Percentiles rank a stretch among this genome's conserved stretches.
Conservation (phyloP, 2,113 vertebrate genomes). For the Nestor notabilis region DNA sequence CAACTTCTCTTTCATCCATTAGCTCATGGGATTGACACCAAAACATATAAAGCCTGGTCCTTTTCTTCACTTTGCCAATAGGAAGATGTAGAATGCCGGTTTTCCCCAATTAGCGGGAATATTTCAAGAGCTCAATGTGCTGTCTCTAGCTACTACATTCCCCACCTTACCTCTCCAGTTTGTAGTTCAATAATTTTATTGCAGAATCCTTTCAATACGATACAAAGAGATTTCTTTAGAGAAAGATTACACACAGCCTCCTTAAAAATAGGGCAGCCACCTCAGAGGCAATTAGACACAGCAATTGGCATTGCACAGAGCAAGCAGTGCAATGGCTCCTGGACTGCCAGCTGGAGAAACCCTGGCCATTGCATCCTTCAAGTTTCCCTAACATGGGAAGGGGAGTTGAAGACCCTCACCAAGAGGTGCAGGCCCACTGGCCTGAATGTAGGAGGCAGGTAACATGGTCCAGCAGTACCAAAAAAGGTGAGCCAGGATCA, state of each 20-base stretch:
- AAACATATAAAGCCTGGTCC: not conserved
- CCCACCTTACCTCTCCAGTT: not conserved
- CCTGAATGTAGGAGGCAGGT: fast-evolving
- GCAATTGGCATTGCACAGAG: not conserved
- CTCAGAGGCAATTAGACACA: not conserved
- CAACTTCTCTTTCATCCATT: not conserved
- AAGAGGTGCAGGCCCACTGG: not conserved
- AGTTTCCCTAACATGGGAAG: not conserved
- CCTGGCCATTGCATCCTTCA: not conserved
- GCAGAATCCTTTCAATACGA: not conserved
- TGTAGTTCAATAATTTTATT: not conserved
- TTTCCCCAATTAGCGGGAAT: not conserved
- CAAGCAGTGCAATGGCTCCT: not conserved
- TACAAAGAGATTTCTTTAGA: not conserved
- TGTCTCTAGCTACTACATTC: not conserved
- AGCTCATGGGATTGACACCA: not conserved
- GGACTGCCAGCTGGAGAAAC: not conserved
- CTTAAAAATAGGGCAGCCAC: not conserved
- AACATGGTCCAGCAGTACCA: not conserved
- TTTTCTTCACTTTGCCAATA: not conserved
- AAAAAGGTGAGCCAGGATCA: not conserved
- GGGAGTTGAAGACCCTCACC: not conserved
- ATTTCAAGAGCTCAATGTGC: not conserved
- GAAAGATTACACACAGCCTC: not conserved
- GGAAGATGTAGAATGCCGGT: not conserved